These are phyloP conservation scores for Lasaia peninsularis DNA, from an alignment of 1,140 invertebrate genomes.

Conservation along the genomic window DNA sequence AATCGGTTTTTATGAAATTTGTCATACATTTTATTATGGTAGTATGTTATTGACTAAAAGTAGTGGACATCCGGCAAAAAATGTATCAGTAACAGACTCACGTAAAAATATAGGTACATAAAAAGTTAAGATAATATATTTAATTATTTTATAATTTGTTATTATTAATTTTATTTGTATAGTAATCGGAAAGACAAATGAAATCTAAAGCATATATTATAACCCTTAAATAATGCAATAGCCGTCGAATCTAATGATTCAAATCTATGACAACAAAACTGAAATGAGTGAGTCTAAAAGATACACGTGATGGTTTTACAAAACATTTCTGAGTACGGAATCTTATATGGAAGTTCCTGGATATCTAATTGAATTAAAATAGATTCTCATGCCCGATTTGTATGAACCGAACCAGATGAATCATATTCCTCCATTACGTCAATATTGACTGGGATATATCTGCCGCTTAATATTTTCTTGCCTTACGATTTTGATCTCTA, in stretches of 20 bases:
- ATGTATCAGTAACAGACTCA: too few relatives aligned
- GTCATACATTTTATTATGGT: too few relatives aligned
- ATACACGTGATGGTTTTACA: conserved; percentile 18
- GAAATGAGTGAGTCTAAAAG: conserved; percentile 25
- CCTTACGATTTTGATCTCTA: conserved; percentile 15
- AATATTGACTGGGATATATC: conserved; percentile 30
- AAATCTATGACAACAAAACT: conserved; percentile 29
- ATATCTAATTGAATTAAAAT: conserved; percentile 70
- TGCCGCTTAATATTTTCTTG: neutral
- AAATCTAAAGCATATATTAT: neutral
- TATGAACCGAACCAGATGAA: conserved; percentile 52
- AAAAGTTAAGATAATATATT: too few relatives aligned
- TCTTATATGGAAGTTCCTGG: conserved; percentile 57
- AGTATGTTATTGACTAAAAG: too few relatives aligned
- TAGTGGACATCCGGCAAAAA: too few relatives aligned
- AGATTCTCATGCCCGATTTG: conserved; percentile 60
- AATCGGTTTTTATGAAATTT: too few relatives aligned
- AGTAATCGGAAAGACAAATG: too few relatives aligned
- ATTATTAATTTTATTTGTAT: too few relatives aligned
- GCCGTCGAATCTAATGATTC: conserved; percentile 21
- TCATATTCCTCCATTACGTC: conserved; percentile 53
- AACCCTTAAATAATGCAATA: neutral
- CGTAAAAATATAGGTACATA: too few relatives aligned
- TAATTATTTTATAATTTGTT: too few relatives aligned
- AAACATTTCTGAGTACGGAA: conserved; percentile 40